A percentile compares a stretch with the other conserved stretches of the same genome.
Evolutionary conservation across 2,797 vertebrate species (phyloP).

Genomic region (Podarcis siculus): DNA sequence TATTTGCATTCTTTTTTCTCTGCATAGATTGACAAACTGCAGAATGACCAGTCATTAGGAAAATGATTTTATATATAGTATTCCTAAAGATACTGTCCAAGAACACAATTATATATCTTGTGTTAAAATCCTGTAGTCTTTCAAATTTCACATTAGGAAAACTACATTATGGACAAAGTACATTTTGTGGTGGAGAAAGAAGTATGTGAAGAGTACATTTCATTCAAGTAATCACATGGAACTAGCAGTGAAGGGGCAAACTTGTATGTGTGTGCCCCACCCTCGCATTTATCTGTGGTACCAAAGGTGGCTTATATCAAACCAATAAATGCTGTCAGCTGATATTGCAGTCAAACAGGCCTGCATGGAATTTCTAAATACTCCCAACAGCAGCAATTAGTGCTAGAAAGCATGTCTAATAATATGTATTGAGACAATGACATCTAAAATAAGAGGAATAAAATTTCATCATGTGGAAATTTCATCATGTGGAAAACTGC

Average conservation of each 20-base stretch:
- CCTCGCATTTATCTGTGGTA: neutral
- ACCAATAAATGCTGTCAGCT: neutral
- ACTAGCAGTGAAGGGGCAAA: neutral
- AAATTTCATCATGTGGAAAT: neutral
- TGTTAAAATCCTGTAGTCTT: neutral
- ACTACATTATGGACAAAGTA: neutral
- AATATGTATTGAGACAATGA: neutral
- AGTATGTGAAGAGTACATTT: neutral
- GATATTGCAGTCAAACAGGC: neutral
- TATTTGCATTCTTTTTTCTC: neutral
- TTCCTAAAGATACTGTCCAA: neutral
- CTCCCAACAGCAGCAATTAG: neutral
- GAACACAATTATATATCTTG: neutral
- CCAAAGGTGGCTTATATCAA: neutral
- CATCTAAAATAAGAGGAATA: neutral
- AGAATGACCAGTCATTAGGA: neutral
- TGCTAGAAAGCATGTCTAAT: neutral
- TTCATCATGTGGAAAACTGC: neutral
- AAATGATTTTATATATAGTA: fast-evolving
- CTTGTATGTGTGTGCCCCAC: neutral
- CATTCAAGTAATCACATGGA: neutral
- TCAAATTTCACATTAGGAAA: neutral
- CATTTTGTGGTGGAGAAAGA: neutral
- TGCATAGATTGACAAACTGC: fast-evolving
- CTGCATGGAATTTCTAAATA: neutral